A percentile compares a stretch with the other conserved stretches of the same genome.
Conservation (phyloP, 1,140 invertebrate genomes). For the Batillaria attramentaria region DNA sequence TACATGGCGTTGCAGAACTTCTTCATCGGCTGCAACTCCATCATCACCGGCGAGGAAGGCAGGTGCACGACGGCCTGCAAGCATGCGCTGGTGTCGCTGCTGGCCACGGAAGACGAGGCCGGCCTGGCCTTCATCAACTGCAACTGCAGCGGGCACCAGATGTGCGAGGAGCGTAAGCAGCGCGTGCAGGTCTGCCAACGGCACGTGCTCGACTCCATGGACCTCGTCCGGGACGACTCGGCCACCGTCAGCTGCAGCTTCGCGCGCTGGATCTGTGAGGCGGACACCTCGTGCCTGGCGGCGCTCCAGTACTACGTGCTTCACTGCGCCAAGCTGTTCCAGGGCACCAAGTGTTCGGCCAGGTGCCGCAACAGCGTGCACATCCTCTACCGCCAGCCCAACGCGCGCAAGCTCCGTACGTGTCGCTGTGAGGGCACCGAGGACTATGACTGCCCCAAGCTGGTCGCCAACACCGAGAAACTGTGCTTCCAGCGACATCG, state of each 20-base stretch:
- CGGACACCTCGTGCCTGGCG: constrained; percentile 62
- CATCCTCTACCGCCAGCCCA: constrained; percentile 60
- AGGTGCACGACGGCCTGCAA: constrained; percentile 55
- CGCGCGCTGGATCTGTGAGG: constrained; percentile 62
- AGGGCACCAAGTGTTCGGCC: constrained; percentile 48
- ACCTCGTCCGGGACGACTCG: constrained; percentile 41
- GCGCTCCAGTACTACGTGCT: constrained; percentile 58
- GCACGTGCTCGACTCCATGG: constrained; percentile 51
- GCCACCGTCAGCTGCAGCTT: constrained; percentile 55
- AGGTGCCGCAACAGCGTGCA: constrained; percentile 62
- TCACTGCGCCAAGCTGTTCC: constrained; percentile 51
- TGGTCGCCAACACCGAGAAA: constrained; percentile 53
- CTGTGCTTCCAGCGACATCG: constrained; percentile 46
- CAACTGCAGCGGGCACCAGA: constrained; percentile 51
- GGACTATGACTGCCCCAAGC: constrained; percentile 56
- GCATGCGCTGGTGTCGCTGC: constrained; percentile 57
- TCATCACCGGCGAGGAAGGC: constrained; percentile 32
- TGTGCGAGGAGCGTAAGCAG: constrained; percentile 50
- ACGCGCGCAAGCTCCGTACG: constrained; percentile 57
- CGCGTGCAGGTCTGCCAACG: constrained; percentile 55
- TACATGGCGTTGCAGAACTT: constrained; percentile 59
- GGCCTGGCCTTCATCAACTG: constrained; percentile 63
- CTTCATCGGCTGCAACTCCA: constrained; percentile 46
- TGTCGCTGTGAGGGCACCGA: constrained; percentile 62
- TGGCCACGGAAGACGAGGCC: constrained; percentile 55